A percentile compares a stretch with the other conserved stretches of the same genome.
These are phyloP conservation scores for Stenotaenia linearis DNA, from an alignment of 2,888 invertebrate genomes.

Conservation along the genomic window DNA sequence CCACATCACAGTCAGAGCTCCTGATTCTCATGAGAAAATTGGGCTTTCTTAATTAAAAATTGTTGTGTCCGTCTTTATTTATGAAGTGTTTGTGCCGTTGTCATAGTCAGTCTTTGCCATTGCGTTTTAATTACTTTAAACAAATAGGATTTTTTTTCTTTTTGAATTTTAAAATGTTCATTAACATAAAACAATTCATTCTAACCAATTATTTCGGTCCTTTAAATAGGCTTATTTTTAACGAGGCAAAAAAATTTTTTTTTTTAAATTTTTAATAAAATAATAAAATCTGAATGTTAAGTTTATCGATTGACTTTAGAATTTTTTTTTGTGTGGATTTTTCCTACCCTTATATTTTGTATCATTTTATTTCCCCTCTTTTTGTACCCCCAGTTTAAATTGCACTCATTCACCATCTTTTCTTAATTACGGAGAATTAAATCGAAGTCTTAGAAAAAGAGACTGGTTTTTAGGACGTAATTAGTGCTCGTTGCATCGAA, in stretches of 20 bases:
- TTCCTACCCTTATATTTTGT: too few species aligned
- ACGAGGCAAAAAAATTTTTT: too few species aligned
- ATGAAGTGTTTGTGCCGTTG: neutral
- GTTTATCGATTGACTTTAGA: too few species aligned
- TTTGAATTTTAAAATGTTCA: neutral
- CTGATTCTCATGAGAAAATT: conserved; percentile 7
- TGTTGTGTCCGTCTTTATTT: conserved; percentile 11
- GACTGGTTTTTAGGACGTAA: neutral
- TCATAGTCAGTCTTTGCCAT: neutral
- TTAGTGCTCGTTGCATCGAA: neutral
- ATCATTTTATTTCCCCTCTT: too few species aligned
- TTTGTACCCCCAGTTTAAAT: neutral
- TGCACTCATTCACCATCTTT: neutral
- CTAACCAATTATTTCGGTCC: neutral
- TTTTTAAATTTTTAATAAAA: neutral
- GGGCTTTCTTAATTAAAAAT: conserved; percentile 10
- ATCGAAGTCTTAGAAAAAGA: neutral
- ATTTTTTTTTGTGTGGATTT: too few species aligned
- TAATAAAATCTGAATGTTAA: too few species aligned
- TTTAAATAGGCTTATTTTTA: neutral
- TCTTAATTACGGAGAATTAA: neutral
- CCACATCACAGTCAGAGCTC: neutral
- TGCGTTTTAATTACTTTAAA: neutral
- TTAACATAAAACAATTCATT: neutral
- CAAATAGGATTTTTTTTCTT: neutral